Base-by-base conservation (phyloP, 2,113 vertebrate genomes). In the Pterocles burchelli region DNA sequence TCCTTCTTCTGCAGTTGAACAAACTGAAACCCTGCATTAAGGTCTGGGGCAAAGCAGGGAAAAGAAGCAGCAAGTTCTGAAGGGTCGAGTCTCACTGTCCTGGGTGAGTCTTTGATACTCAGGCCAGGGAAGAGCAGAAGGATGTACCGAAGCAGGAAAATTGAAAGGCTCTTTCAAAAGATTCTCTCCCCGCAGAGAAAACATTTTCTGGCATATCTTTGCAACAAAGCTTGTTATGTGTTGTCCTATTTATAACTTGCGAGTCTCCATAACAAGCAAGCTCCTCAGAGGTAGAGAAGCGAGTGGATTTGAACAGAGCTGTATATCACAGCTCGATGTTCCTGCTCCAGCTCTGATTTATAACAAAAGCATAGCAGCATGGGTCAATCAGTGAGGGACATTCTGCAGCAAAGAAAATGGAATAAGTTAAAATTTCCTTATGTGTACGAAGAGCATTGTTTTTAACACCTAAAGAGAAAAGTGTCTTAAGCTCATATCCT, bases 171-270 rank as follows among this genome's bases (percentile, higher is more conserved):
- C 33, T 82, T 85, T 78, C 51, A 54, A 87, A 81, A 92, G 25
- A 78, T 45, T 86, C 52, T 71, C 58, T 92, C 73, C 66, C 26
- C 70, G 62, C 33, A 74, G 71, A 5, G 20, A 59, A 89, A 93
- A 89, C 58, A 89, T 85, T 95, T 93, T 78, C 85, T 80, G 62
- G 36, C 59, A 55, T 74, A 45, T 80, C 81, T 91, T 90, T 74
- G 45, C 93, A 87, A 68, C 2, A 41, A 88, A 88, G 85, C 85
- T 94, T 7, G 8, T 96, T 97, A 96, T 92, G 55, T 96, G 87
- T 96, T 96, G 74, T 96, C 94, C 96, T 98, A 97, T 98, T 98
- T 98, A 98, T 98, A 98, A 96, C 97, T 97, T 10, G 1, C 78
- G 84, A 63, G 75, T 77, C 92, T 96, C 49, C 55, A n/a, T 89